Conservation (phyloP, 2,888 invertebrate genomes). For the Falcaria lacertinaria region DNA sequence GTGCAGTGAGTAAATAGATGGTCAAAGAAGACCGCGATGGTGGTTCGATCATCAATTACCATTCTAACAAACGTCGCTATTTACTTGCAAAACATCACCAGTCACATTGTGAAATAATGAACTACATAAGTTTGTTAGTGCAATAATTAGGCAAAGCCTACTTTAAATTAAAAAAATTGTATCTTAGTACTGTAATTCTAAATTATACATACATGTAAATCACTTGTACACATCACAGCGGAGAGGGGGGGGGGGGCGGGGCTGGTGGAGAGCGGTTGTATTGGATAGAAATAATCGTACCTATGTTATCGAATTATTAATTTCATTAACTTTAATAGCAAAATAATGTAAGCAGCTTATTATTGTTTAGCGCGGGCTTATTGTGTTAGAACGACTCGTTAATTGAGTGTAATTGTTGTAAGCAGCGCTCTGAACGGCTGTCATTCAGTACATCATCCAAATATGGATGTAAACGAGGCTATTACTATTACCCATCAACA, state of each 20-base stretch:
- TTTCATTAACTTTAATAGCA: slow-evolving; percentile 33
- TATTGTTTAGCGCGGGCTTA: slow-evolving; percentile 16
- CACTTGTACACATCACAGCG: slow-evolving; percentile 18
- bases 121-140: slow-evolving; percentile 71
- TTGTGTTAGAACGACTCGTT: slow-evolving; percentile 11
- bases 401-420: slow-evolving; percentile 5
- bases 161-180: slow-evolving; percentile 63
- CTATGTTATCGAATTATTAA: slow-evolving; percentile 19
- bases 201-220: slow-evolving; percentile 38
- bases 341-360: slow-evolving; percentile 41
- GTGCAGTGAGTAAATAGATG: slow-evolving; percentile 31
- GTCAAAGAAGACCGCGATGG: slow-evolving; percentile 18
- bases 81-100: slow-evolving; percentile 63
- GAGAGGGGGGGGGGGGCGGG: slow-evolving; percentile 24
- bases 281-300: slow-evolving; percentile 16
- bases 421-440: slow-evolving; percentile 9
- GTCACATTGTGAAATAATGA: slow-evolving; percentile 48
- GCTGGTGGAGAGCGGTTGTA: slow-evolving; percentile 29
- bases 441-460: slow-evolving; percentile 39
- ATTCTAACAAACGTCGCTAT: slow-evolving; percentile 21
- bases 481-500: slow-evolving; percentile 45
- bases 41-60: slow-evolving; percentile 19
- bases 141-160: slow-evolving; percentile 79
- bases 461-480: slow-evolving; percentile 69
- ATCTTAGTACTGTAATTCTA: slow-evolving; percentile 65